Conservation (phyloP, 1,140 invertebrate species). For the Glossosoma conforme region DNA sequence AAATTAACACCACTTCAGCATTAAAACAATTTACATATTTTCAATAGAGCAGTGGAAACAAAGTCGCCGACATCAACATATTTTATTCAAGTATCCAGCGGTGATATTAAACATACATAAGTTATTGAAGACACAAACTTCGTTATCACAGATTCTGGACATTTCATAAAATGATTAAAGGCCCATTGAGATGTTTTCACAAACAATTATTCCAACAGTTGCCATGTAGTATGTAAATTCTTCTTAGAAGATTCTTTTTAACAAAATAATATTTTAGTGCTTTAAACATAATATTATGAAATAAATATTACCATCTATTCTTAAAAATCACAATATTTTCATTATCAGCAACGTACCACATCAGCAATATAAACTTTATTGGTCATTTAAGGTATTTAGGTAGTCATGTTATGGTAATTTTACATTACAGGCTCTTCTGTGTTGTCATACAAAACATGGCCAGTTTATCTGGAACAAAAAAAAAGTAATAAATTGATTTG, state of each 20-base stretch:
- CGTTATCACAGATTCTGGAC: slow-evolving; percentile 21
- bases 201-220: background rate
- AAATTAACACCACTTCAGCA: background rate
- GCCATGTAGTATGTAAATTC: slow-evolving; percentile 12
- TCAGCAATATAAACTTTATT: slow-evolving; percentile 11
- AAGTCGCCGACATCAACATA: too few species aligned
- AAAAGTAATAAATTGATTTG: background rate
- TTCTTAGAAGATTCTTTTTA: slow-evolving; percentile 13
- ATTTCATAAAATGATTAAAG: background rate
- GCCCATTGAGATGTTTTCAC: background rate
- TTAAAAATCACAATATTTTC: slow-evolving; percentile 19
- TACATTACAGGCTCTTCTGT: slow-evolving; percentile 4
- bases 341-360: slow-evolving; percentile 8
- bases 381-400: slow-evolving; percentile 17
- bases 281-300: slow-evolving; percentile 10
- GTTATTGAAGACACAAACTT: slow-evolving; percentile 12
- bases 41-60: background rate
- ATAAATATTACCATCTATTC: slow-evolving; percentile 21
- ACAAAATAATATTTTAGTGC: slow-evolving; percentile 3
- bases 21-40: slow-evolving; percentile 1
- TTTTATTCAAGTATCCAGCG: background rate
- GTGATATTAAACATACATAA: slow-evolving; percentile 7
- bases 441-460: background rate
- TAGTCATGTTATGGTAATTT: slow-evolving; percentile 8
- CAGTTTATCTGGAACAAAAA: slow-evolving; percentile 12